Base-by-base conservation (phyloP, 2,888 invertebrate genomes). In the Dicycla oo region DNA sequence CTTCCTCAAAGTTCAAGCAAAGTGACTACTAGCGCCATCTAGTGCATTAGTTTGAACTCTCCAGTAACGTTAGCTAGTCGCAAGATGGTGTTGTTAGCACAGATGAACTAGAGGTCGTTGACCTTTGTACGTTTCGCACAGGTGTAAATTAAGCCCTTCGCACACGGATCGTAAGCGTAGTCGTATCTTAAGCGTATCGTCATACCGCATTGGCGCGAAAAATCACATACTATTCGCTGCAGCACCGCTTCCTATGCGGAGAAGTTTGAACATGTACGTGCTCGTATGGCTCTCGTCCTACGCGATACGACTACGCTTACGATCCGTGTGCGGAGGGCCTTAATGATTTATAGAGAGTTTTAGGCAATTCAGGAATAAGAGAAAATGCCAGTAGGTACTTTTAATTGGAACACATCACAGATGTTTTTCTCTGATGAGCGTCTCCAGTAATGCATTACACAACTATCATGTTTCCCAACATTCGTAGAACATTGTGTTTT, bases 21-120 rank as follows among this genome's bases (percentile, higher is more conserved):
- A 43, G 26, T 11, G 0, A 77, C 82, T 69, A 51, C 76, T 87
- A 83, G 72, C 87, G 89, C 85, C 88, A 88, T 86, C 90, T 90
- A 67, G 53, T 67, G 10, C 30, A 54, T 18, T 54, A 18, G 54
- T 18, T 53, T 18, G 18, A 54, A 30, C 30, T 30, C 30, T 30
- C 26, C 10, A 30, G 10, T 30, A 54, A 30, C 54, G 18, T 18
- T 8, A 45, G 18, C 3, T 6, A n/a, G 18, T 51, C 53, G 45
- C 62, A 69, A 87, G 87, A 79, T 85, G 83, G 78, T 83, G 78
- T 54, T 81, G 38, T 69, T 67, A 56, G n/a, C 13, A 5, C 0
- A 20, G 7, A 60, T 30, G 23, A 47, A 26, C 40, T 15, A 13
- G 18, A 69, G 69, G 73, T 72, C 23, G 18, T 67, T 76, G 57